Evolutionary conservation across 1,140 invertebrate genomes (phyloP).

Genomic region (Diprion similis): DNA sequence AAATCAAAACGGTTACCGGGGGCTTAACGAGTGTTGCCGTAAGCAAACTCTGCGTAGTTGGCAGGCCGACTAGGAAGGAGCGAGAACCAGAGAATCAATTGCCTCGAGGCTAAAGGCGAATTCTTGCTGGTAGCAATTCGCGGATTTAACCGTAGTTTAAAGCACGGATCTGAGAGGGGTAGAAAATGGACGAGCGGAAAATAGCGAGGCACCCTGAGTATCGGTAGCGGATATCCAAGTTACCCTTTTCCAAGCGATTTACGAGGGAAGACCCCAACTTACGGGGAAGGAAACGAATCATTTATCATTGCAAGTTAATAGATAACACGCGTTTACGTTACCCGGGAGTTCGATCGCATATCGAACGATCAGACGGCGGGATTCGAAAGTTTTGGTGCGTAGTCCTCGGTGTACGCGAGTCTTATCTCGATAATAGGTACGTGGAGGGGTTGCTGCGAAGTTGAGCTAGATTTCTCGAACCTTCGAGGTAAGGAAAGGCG

Average conservation of each 20-base stretch:
- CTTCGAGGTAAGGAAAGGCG: background rate
- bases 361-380: background rate
- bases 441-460: background rate
- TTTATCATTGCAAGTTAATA: constrained; percentile 2
- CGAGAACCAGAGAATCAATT: too few relatives aligned
- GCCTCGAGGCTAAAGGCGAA: too few relatives aligned
- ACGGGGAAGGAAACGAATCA: background rate
- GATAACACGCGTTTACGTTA: background rate
- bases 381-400: constrained; percentile 7
- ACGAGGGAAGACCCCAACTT: background rate
- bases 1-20: too few relatives aligned
- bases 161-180: too few relatives aligned
- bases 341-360: background rate
- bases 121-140: too few relatives aligned
- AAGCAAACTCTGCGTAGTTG: too few relatives aligned
- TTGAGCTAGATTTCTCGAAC: background rate
- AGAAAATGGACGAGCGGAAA: too few relatives aligned
- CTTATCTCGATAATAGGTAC: constrained; percentile 3
- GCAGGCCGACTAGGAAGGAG: too few relatives aligned
- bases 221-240: background rate
- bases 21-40: too few relatives aligned
- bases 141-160: too few relatives aligned
- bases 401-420: background rate
- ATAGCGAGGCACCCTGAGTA: too few relatives aligned
- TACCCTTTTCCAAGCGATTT: background rate